phyloP scores from a whole-genome alignment of 2,888 invertebrate genomes.

The Spilosoma lubricipeda region DNA sequence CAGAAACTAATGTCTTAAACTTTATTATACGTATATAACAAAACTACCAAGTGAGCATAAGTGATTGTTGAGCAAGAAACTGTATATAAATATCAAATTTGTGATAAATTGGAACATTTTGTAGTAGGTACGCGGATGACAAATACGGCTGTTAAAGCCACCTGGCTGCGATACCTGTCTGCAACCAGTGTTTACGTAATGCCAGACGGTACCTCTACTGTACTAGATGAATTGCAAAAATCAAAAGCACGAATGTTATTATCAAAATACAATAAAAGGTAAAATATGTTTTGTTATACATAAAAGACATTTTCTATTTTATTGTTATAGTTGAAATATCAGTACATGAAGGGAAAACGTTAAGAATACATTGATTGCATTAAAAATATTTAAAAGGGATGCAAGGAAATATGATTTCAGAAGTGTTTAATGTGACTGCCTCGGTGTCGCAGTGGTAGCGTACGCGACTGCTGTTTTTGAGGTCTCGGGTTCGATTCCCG shows the following conservation, averaged over 20 bases:
- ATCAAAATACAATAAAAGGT: not conserved
- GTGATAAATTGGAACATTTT: constrained; percentile 76
- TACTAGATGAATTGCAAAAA: constrained; percentile 38
- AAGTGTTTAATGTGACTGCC: too few species aligned
- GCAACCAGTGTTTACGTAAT: constrained; percentile 64
- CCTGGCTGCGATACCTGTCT: constrained; percentile 74
- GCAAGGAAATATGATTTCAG: not conserved
- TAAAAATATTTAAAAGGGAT: not conserved
- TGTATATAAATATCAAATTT: constrained; percentile 70
- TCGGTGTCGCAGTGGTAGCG: too few species aligned
- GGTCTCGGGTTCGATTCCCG: too few species aligned
- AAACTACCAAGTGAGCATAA: constrained; percentile 18
- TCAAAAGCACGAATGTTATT: constrained; percentile 13
- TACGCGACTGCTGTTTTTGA: too few species aligned
- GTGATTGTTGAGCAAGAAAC: constrained; percentile 51
- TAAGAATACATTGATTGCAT: not conserved
- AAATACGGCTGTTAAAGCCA: constrained; percentile 80
- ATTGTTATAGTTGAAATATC: not conserved
- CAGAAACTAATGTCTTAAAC: not conserved
- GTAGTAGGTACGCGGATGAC: constrained; percentile 72
- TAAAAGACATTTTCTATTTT: not conserved
- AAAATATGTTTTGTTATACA: not conserved
- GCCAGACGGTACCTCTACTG: constrained; percentile 51
- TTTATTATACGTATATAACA: not conserved
- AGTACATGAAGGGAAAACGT: not conserved